phyloP scores from a whole-genome alignment of 53 echinoderm and acorn worm genomes.

The Luidia sarsii region DNA sequence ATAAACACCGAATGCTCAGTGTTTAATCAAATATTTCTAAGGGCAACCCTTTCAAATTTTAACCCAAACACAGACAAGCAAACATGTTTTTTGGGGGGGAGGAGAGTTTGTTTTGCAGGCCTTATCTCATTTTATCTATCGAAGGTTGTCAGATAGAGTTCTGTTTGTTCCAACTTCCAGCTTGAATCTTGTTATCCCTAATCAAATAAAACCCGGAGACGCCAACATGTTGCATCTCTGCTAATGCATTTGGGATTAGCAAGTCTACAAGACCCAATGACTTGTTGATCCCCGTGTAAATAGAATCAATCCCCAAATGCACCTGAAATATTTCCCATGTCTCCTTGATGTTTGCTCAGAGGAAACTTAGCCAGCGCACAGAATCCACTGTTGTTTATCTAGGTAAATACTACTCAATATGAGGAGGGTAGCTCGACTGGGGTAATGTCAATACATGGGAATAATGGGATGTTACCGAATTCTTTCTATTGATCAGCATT shows the following conservation, averaged over 20 bases:
- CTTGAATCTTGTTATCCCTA: too few species aligned
- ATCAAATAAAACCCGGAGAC: too few species aligned
- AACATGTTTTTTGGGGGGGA: too few species aligned
- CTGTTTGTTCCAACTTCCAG: too few species aligned
- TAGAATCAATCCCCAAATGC: constrained; percentile 35
- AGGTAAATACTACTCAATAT: constrained; percentile 13
- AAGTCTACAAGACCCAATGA: constrained; percentile 48
- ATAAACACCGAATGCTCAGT: too few species aligned
- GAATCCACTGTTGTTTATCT: background rate
- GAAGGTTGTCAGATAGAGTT: too few species aligned
- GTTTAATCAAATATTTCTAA: too few species aligned
- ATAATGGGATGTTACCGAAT: background rate
- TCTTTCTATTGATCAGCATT: constrained; percentile 20
- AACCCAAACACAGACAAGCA: too few species aligned
- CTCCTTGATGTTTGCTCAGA: background rate
- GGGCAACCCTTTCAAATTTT: too few species aligned
- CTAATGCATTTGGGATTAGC: constrained; percentile 69
- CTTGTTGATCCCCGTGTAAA: constrained; percentile 63
- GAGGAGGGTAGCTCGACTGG: background rate
- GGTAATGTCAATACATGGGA: constrained; percentile 1
- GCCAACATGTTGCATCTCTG: background rate
- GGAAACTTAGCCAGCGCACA: background rate
- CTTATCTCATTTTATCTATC: too few species aligned
- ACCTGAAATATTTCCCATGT: constrained; percentile 16
- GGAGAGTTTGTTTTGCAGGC: too few species aligned